Evolutionary conservation across 64 coral and sea anemone genomes (phyloP).

Genomic region (Montipora cactus): DNA sequence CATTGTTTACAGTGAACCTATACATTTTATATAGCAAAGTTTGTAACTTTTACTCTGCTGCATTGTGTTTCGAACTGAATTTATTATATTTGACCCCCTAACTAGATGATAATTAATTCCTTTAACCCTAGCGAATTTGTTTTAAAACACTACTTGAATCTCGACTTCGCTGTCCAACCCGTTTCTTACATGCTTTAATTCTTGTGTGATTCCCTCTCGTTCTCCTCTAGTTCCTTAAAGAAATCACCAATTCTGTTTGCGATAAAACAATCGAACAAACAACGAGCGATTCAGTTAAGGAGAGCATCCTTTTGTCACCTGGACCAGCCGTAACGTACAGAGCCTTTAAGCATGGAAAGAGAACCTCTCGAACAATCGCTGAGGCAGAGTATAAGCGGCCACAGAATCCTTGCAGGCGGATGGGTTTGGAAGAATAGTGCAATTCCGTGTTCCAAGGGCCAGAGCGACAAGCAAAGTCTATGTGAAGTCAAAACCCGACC

Average conservation of each 20-base stretch:
- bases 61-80: background rate
- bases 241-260: slow-evolving; percentile 53
- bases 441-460: no score
- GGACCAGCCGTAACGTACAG: background rate
- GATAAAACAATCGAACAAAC: slow-evolving; percentile 46
- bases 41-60: background rate
- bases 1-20: background rate
- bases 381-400: no score
- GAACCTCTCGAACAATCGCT: no score
- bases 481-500: no score
- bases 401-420: no score
- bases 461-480: no score
- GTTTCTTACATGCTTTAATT: slow-evolving; percentile 16
- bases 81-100: background rate
- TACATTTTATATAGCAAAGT: background rate
- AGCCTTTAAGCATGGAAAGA: no score
- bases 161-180: background rate
- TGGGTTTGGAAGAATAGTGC: no score
- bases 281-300: background rate
- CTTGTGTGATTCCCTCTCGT: background rate
- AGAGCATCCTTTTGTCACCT: slow-evolving; percentile 16
- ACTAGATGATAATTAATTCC: no score
- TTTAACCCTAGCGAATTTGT: background rate
- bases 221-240: slow-evolving; percentile 49
- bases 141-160: background rate